Evolutionary conservation across 2,797 vertebrate genomes (phyloP), one percentile per base, ranked within the genome.

Genomic region (Notoglanidium macrostoma): DNA sequence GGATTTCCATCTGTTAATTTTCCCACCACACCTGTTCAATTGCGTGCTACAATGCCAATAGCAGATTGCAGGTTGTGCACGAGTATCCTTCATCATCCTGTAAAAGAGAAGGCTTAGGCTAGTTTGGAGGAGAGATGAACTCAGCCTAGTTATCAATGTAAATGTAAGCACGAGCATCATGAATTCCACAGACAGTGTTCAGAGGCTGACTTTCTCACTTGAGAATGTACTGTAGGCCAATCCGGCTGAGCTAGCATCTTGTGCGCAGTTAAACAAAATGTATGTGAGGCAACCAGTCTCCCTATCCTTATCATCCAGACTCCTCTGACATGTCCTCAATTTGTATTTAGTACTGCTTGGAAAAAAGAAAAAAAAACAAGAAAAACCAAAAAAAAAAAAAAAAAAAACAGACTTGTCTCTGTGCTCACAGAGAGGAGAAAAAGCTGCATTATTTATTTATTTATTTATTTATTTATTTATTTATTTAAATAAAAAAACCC

Each of bases 1-100:
- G n/a, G 63, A 84, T 84, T 86, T 84, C 79, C 85, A 72, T 88
- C 84, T 88, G 87, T 78, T 88, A 26, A 86, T 83, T 88, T 84
- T 76, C 51, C 70, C 44, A 54, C 59, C 88, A 89, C 80, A 86
- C 88, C 88, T 89, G 88, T 79, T 67, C 54, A 59, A 3, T 44
- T 14, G 29, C 63, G 79, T 61, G 23, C 70, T 78, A 29, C 63
- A 63, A 84, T 84, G 65, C 61, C 32, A 72, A 73, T 23, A 49
- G 17, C 79, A 59, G 68, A 83, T 40, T 86, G 46, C 7, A 46
- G 4, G 46, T 63, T 79, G 63, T 55, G 57, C 46, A 32, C 44
- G 29, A 35, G 15, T 21, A 76, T 76, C 23, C n/a, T 88, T 21
- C 35, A n/a, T 32, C 46, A 19, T 55, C 21, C 61, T 78, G 11